These are phyloP conservation scores for Gnathonemus longibarbis DNA, from an alignment of 2,113 vertebrate species.

Conservation along the genomic window DNA sequence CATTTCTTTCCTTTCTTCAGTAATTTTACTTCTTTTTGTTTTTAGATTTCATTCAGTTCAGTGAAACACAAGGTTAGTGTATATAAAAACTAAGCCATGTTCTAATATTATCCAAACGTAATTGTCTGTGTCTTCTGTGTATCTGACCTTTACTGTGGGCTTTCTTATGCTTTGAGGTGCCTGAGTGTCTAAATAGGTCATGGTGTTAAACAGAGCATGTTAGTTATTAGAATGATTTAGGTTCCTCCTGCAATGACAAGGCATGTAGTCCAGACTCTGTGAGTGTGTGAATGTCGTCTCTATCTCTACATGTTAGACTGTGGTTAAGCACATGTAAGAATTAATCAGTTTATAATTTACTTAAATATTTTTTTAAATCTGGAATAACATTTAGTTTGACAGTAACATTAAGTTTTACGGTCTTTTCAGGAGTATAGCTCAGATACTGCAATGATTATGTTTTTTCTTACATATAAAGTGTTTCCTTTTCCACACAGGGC, in stretches of 20 bases:
- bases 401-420: background rate
- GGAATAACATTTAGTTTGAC: background rate
- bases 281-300: background rate
- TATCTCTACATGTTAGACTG: background rate
- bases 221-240: background rate
- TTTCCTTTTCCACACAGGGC: background rate
- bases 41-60: background rate
- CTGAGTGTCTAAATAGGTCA: background rate
- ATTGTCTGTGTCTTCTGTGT: background rate
- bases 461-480: background rate
- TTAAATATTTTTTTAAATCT: background rate
- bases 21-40: background rate
- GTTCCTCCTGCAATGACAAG: background rate
- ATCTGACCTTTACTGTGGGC: background rate
- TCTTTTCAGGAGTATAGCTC: background rate
- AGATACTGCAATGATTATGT: rapidly evolving
- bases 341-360: background rate
- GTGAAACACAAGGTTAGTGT: background rate
- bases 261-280: background rate
- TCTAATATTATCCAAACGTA: background rate
- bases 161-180: background rate
- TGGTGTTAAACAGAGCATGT: background rate
- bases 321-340: background rate
- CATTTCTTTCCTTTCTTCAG: background rate
- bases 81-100: background rate